Evolutionary conservation across 1,140 invertebrate species (phyloP).

Genomic region (Drepana arcuata): DNA sequence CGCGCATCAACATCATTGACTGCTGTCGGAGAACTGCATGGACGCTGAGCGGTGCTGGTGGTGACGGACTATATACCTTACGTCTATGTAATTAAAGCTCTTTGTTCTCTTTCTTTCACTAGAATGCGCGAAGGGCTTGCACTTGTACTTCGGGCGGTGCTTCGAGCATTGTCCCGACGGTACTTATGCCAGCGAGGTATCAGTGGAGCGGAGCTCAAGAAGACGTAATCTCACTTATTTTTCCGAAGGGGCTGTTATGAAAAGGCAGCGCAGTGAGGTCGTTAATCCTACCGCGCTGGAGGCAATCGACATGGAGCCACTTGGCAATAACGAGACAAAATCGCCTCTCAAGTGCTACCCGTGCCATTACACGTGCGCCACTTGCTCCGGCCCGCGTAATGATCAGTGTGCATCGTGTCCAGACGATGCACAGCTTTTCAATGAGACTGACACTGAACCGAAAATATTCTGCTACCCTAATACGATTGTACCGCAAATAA

Average conservation of each 20-base stretch:
- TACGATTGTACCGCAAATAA: constrained; percentile 42
- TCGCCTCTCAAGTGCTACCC: constrained; percentile 43
- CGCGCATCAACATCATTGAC: constrained; percentile 44
- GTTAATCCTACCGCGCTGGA: constrained; percentile 29
- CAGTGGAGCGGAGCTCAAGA: constrained; percentile 48
- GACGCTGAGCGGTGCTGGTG: constrained; percentile 59
- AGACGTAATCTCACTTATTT: constrained; percentile 51
- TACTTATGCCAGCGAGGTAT: constrained; percentile 53
- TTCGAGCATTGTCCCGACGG: constrained; percentile 48
- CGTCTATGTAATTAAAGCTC: constrained; percentile 42
- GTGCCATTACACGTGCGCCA: constrained; percentile 59
- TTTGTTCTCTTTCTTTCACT: constrained; percentile 60
- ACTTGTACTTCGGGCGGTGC: constrained; percentile 64
- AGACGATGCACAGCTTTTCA: constrained; percentile 50
- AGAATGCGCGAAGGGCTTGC: constrained; percentile 68
- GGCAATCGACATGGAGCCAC: constrained; percentile 50
- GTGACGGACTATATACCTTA: constrained; percentile 40
- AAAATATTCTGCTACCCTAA: constrained; percentile 56
- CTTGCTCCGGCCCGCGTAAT: constrained; percentile 46
- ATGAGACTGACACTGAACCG: constrained; percentile 33
- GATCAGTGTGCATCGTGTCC: constrained; percentile 50
- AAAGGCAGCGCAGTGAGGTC: constrained; percentile 23
- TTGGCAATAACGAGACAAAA: constrained; percentile 20
- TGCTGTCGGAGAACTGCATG: constrained; percentile 56
- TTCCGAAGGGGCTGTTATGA: constrained; percentile 27